Evolutionary conservation across 2,113 vertebrate genomes (phyloP), one percentile per base, ranked within the genome.

Genomic region (Callithrix jacchus): DNA sequence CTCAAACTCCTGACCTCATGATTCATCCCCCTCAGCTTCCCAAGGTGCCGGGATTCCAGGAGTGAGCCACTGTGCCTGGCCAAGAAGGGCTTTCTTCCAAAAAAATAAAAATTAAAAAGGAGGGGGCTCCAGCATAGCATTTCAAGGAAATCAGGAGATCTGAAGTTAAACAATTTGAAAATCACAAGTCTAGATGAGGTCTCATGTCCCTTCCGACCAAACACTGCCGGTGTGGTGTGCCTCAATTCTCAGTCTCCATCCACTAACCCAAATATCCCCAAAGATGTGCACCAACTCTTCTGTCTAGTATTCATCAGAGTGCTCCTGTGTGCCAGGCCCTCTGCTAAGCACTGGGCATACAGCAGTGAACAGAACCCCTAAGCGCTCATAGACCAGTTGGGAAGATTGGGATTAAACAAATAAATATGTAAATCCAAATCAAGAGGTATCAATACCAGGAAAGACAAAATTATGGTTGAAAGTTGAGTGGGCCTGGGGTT

Each of bases 211-310:
- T 61, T 77, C 37, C 18, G 30, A 66, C 35, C 27, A 16, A 11
- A 14, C 1, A 18, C 23, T 45, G 14, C 71, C 0, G 0, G 64
- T 27, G 49, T 32, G 4, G 0, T 56, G 42, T 54, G 23, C 27
- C 21, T 16, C 0, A 0, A 27, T 79, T 23, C 52, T 56, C 18
- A 2, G 77, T 12, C 27, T 82, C 17, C 73, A n/a, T 6, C 83
- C 37, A 18, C 64, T 17, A n/a, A 66, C 32, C 40, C 17, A 30
- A 14, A 40, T 61, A 14, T 32, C 40, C 82, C 58, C 45, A 13
- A 32, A 47, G 35, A 42, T 0, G 14, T 5, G 54, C 7, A 18
- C 20, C 5, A 9, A 10, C 12, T 90, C 25, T 81, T 58, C 66
- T 68, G n/a, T 32, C 37, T 2, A 21, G n/a, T 21, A 6, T 42